Conservation (phyloP, 1,140 invertebrate species). For the Lucilia sericata region DNA sequence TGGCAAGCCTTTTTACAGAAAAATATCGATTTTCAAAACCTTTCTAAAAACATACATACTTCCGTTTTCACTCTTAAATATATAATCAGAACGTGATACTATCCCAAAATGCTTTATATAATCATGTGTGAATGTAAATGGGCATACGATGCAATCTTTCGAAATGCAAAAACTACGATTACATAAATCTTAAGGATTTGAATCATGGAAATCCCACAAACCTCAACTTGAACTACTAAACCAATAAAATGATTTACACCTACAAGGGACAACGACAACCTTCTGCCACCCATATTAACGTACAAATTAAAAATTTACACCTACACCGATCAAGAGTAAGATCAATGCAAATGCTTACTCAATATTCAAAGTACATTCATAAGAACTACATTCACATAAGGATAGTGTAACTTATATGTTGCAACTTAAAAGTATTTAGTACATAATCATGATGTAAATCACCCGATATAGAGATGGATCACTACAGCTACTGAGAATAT, state of each 20-base stretch:
- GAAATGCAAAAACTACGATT: constrained; percentile 12
- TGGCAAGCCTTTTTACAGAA: too few species aligned
- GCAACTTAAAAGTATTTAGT: too few species aligned
- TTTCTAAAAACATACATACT: too few species aligned
- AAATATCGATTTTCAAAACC: too few species aligned
- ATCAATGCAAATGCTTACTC: neutral
- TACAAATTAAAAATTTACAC: constrained; percentile 21
- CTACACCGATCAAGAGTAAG: neutral
- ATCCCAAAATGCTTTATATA: neutral
- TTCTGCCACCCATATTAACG: neutral
- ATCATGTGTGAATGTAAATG: constrained; percentile 35
- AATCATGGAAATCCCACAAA: constrained; percentile 18
- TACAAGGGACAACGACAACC: neutral
- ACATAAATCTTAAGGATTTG: constrained; percentile 8
- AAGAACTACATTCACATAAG: neutral
- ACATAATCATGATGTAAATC: neutral
- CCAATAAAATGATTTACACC: constrained; percentile 61
- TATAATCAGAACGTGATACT: too few species aligned
- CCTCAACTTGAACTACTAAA: constrained; percentile 50
- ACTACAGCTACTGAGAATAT: neutral
- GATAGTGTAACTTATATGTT: neutral
- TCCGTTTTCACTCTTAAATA: too few species aligned
- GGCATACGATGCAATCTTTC: constrained; percentile 5
- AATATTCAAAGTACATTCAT: neutral
- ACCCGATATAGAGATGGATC: neutral